Conservation (phyloP, 2,113 vertebrate genomes). For the Otis tarda region DNA sequence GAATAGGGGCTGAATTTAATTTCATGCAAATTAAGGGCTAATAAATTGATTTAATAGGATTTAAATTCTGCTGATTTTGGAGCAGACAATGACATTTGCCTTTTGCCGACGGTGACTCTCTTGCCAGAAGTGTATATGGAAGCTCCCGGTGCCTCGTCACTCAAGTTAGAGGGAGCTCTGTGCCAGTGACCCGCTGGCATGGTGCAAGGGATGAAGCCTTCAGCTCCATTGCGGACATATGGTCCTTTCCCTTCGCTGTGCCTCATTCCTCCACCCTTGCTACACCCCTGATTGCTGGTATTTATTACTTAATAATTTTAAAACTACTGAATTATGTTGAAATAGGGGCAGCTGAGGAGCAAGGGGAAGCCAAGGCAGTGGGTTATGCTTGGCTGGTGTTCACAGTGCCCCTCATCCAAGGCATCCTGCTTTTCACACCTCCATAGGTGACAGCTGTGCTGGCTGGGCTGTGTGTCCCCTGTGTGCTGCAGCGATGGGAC, state of each 20-base stretch:
- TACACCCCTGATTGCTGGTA: neutral
- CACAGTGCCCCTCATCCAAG: accelerated
- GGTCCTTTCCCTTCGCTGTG: accelerated
- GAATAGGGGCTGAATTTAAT: slow-evolving; percentile 73
- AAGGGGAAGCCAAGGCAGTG: neutral
- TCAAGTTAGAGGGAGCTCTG: neutral
- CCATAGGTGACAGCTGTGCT: neutral
- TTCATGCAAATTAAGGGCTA: slow-evolving; percentile 74
- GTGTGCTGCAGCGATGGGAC: accelerated
- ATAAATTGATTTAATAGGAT: slow-evolving; percentile 75
- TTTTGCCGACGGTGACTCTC: neutral
- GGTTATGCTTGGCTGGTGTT: neutral
- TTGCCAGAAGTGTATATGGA: neutral
- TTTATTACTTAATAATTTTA: neutral
- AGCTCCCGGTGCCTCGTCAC: neutral
- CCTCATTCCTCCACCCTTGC: neutral
- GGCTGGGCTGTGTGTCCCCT: neutral
- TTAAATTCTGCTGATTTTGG: slow-evolving; percentile 62
- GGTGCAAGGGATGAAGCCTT: neutral
- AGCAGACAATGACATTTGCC: slow-evolving; percentile 53
- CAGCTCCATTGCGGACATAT: accelerated
- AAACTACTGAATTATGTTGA: neutral
- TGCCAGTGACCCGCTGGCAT: neutral
- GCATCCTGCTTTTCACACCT: neutral
- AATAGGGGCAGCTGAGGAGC: neutral